These are phyloP conservation scores for Malurus elegans DNA, from an alignment of 2,113 vertebrate species.

Conservation along the genomic window DNA sequence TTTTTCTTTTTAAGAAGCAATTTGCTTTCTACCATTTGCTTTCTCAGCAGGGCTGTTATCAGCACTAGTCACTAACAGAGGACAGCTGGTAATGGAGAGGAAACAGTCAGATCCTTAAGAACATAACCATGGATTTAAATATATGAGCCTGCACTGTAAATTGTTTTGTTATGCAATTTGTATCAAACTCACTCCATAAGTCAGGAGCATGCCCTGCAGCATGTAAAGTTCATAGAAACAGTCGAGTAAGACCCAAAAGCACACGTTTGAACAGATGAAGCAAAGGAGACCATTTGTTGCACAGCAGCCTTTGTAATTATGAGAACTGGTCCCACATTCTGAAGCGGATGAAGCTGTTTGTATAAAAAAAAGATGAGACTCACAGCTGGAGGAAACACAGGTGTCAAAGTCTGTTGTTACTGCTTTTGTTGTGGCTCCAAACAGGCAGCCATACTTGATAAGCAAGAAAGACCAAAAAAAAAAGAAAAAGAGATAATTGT, in stretches of 20 bases:
- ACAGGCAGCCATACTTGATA: not conserved
- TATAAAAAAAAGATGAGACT: conserved; percentile 5
- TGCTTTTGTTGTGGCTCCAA: conserved; percentile 41
- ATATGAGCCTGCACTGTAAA: not conserved
- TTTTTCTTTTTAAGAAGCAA: not conserved
- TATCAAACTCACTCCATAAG: not conserved
- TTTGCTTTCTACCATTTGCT: conserved; percentile 44
- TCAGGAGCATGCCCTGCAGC: not conserved
- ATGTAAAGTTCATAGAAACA: not conserved
- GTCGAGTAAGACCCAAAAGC: not conserved
- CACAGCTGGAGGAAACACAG: conserved; percentile 52
- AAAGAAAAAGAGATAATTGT: not conserved
- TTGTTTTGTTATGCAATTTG: conserved; percentile 17
- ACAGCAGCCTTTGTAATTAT: conserved; percentile 22
- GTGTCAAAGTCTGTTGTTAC: conserved; percentile 53
- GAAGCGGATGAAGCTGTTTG: conserved; percentile 9
- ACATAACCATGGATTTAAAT: not conserved
- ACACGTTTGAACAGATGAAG: not conserved
- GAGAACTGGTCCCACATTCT: conserved; percentile 15
- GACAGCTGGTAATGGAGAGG: conserved; percentile 49
- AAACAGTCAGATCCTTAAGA: not conserved
- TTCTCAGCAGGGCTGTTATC: conserved; percentile 23
- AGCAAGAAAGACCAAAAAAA: not conserved
- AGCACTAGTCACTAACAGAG: not conserved
- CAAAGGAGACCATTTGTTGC: conserved; percentile 24